A percentile compares a stretch with the other conserved stretches of the same genome.
Evolutionary conservation across 2,113 vertebrate species (phyloP).

Genomic region (Colinus virginianus): DNA sequence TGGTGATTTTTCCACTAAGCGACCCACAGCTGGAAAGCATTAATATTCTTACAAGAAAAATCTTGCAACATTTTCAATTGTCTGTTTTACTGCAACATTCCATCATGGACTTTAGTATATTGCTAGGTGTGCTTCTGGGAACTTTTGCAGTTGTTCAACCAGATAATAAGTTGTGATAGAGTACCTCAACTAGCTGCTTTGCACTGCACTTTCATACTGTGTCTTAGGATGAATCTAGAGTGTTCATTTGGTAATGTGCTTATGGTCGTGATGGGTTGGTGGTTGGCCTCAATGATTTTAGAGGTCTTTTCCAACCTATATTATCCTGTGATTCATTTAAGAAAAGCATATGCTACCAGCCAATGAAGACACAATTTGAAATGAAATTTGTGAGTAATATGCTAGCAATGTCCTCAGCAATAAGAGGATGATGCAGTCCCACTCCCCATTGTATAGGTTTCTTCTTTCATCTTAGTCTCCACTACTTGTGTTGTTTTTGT

Average conservation of each 20-base stretch:
- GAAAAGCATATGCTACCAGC: neutral
- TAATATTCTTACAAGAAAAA: neutral
- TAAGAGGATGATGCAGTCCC: neutral
- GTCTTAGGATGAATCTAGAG: neutral
- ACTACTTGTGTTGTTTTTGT: conserved; percentile 5
- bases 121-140: neutral
- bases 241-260: neutral
- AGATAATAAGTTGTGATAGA: neutral
- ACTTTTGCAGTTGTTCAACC: neutral
- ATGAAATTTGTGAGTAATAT: neutral
- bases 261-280: too few relatives aligned
- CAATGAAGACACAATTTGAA: neutral
- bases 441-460: neutral
- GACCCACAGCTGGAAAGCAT: neutral
- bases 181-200: neutral
- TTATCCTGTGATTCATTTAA: neutral
- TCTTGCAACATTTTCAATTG: neutral
- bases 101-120: neutral
- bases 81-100: neutral
- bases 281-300: too few relatives aligned
- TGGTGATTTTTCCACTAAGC: neutral
- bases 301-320: too few relatives aligned
- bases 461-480: conserved; percentile 11
- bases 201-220: neutral
- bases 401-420: neutral